These are phyloP conservation scores for Holocentrus rufus DNA, from an alignment of 2,797 vertebrate species.

Conservation along the genomic window DNA sequence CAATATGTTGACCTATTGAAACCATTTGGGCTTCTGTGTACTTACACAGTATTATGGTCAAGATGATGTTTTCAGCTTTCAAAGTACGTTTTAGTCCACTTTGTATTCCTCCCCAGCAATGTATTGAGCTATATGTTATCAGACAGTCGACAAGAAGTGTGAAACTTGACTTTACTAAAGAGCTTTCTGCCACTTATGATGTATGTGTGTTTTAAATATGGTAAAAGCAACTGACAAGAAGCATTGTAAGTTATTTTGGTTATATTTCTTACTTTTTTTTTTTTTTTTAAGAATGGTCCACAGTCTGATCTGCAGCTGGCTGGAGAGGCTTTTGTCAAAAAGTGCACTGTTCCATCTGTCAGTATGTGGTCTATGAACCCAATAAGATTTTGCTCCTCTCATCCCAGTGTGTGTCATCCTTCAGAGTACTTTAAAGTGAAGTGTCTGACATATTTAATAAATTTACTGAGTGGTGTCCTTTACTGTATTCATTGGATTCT, in stretches of 20 bases:
- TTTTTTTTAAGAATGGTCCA: too few species aligned
- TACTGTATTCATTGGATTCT: constrained; percentile 25
- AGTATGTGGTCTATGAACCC: too few species aligned
- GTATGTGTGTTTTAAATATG: too few species aligned
- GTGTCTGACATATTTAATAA: constrained; percentile 42
- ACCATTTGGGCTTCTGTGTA: background rate
- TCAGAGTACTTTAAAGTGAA: constrained; percentile 22
- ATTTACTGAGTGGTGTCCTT: constrained; percentile 26
- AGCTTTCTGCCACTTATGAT: background rate
- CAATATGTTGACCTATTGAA: background rate
- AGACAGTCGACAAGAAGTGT: background rate
- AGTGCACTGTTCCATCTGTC: too few species aligned
- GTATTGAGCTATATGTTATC: background rate
- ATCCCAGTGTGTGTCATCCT: constrained; percentile 30
- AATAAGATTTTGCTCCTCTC: constrained; percentile 2
- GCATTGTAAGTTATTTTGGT: too few species aligned
- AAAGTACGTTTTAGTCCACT: constrained; percentile 5
- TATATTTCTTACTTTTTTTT: too few species aligned
- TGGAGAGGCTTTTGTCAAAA: too few species aligned
- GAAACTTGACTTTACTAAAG: constrained; percentile 6
- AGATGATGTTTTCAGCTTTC: constrained; percentile 8
- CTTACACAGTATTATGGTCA: background rate
- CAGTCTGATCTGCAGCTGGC: too few species aligned
- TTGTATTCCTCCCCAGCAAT: background rate
- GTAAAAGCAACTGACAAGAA: too few species aligned